Evolutionary conservation across 2,888 invertebrate species (phyloP), one percentile per base, ranked within the genome.

Genomic region (Chromoteleia sp.): DNA sequence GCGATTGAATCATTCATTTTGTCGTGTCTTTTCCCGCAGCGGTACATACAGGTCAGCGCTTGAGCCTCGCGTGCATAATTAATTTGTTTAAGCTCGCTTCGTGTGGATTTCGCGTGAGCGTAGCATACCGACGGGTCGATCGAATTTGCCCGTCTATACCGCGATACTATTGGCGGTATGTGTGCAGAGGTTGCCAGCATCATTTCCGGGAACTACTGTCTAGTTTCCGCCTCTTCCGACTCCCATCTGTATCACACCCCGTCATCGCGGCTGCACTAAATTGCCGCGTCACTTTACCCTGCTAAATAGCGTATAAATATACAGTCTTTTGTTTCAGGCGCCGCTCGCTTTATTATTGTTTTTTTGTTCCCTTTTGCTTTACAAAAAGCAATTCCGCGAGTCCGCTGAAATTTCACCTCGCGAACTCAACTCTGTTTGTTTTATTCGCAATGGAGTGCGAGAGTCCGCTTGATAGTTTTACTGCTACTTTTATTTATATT

Each of bases 201-300:
- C 88, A 90, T 90, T 90, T 90, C 90, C 90, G 87, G 86, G 52
- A 77, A 85, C 85, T 85, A 88, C 88, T 87, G 87, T 90, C 89
- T 88, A 89, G 90, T 90, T 90, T 90, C 89, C 89, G 88, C 79
- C 81, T 81, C 84, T 83, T 88, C 89, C 88, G 87, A 83, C 83
- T 83, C 84, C 87, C 86, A 86, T 88, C 84, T 87, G 85, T 88
- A 88, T 89, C 88, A 86, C 85, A 84, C 84, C 85, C 83, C n/a
- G 48, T 48, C 48, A 21, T 17, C 48, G 48, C 48, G 48, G 48
- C 21, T 17, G n/a, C 87, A 41, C 50, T 58, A 67, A 76, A 76
- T 59, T 21, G 48, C 43, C 52, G 29, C 59, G 19, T 48, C 67
- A 50, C 36, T 58, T 67, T 75, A 50, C 36, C 33, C 29, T 19